A percentile compares a stretch with the other conserved stretches of the same genome.
phyloP scores from a whole-genome alignment of 2,888 invertebrate species.

The Troides aeacus region DNA sequence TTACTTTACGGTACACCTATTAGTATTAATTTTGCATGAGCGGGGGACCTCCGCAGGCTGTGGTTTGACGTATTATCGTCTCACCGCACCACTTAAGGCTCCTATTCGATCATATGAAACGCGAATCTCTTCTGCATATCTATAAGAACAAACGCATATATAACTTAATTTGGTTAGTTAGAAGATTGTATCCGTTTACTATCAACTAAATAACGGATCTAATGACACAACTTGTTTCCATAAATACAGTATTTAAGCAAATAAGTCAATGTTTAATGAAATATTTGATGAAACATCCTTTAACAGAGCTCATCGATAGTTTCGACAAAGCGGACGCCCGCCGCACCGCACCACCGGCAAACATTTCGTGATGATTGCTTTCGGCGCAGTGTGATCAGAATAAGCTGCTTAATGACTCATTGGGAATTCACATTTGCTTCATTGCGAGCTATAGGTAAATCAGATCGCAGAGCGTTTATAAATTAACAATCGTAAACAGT shows the following conservation, averaged over 20 bases:
- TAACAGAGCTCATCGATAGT: conserved; percentile 46
- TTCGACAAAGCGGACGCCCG: conserved; percentile 36
- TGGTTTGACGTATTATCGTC: conserved; percentile 5
- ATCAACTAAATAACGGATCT: no score
- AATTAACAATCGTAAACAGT: no score
- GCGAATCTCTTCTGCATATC: neutral
- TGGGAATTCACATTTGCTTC: conserved; percentile 73
- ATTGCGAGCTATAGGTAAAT: conserved; percentile 47
- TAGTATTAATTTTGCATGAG: neutral
- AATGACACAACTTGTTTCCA: no score
- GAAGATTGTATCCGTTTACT: no score
- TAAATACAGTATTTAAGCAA: no score
- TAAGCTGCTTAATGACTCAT: conserved; percentile 72
- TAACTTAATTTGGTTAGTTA: neutral
- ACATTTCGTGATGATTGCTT: conserved; percentile 71
- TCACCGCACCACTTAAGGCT: conserved; percentile 2
- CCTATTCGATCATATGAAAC: neutral
- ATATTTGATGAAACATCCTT: conserved; percentile 12
- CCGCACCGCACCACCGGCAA: conserved; percentile 57
- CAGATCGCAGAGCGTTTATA: neutral
- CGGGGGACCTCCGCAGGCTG: neutral
- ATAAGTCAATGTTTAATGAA: no score
- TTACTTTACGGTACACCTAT: no score
- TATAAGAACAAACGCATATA: neutral
- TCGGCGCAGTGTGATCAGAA: conserved; percentile 69